These are phyloP conservation scores for Lutraria rhynchaena DNA, from an alignment of 1,140 invertebrate genomes.

Conservation along the genomic window DNA sequence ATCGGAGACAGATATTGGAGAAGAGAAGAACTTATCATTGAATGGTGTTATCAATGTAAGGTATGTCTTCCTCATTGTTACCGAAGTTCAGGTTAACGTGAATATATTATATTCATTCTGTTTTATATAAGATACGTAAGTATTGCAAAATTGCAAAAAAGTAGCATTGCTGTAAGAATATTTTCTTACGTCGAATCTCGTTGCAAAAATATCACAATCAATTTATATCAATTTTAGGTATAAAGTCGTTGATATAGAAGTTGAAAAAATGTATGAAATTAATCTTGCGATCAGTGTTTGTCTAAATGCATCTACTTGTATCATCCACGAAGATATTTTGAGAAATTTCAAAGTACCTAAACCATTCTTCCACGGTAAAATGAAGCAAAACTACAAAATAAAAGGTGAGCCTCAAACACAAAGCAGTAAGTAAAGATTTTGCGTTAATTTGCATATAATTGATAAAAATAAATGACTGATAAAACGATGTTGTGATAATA, in stretches of 20 bases:
- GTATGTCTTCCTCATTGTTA: not conserved
- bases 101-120: not conserved
- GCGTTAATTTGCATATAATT: too few species aligned
- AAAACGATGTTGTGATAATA: too few species aligned
- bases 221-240: constrained; percentile 6
- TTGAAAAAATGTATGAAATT: not conserved
- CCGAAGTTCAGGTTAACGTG: not conserved
- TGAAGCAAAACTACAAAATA: not conserved
- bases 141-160: too few species aligned
- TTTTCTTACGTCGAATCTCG: too few species aligned
- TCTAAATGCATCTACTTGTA: constrained; percentile 6
- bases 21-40: not conserved
- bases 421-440: too few species aligned
- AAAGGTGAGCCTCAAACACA: too few species aligned
- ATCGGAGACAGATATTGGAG: not conserved
- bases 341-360: constrained; percentile 7
- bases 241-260: not conserved
- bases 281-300: not conserved
- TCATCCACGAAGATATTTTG: not conserved
- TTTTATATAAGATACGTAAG: too few species aligned
- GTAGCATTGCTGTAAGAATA: too few species aligned
- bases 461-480: too few species aligned
- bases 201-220: too few species aligned
- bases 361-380: not conserved
- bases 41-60: not conserved